Evolutionary conservation across 1,140 invertebrate genomes (phyloP), one percentile per base, ranked within the genome.

Genomic region (Caenorhabditis remanei): DNA sequence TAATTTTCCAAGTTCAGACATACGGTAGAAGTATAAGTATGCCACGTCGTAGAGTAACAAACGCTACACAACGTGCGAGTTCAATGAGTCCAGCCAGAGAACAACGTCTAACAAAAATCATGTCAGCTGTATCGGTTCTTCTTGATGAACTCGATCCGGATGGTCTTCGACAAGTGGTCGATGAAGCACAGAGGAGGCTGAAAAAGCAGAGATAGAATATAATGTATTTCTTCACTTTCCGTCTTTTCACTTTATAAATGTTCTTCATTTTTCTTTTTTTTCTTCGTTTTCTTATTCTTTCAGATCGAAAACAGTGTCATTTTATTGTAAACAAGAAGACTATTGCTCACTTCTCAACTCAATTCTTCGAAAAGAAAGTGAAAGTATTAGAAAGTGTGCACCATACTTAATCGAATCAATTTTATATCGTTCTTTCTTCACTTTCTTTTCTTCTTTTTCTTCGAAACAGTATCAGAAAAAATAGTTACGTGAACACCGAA

Each of bases 101-200:
- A 53, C 63, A 85, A 19, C 61, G 87, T 4, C 67, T 88, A 8
- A 63, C 71, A 46, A 89, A 89, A 32, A 89, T 89, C 61, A 85
- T 89, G 83, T 85, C 87, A 61, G 88, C 88, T 19, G 83, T 89
- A 13, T 85, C 87, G 13, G 88, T 89, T 55, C 55, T 89, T 24
- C 46, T 89, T 4, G 88, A 89, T 83, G 88, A 89, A 58, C 63
- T 89, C 32, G 88, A 89, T 61, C 83, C 86, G 24, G 86, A 88
- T 32, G 87, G 87, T 19, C 85, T 89, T 24, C 82, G 88, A 40
- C 48, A 85, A 24, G 88, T 89, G 16, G 71, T 89, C 24, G 88
- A 89, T n/a, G 88, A 89, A 56, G 87, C 87, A n/a, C 88, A 89
- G 87, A 85, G 79, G 21, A 67, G 88, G 24, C 89, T 89, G 9